Conservation (phyloP, 2,113 vertebrate species). For the Alligator sinensis region DNA sequence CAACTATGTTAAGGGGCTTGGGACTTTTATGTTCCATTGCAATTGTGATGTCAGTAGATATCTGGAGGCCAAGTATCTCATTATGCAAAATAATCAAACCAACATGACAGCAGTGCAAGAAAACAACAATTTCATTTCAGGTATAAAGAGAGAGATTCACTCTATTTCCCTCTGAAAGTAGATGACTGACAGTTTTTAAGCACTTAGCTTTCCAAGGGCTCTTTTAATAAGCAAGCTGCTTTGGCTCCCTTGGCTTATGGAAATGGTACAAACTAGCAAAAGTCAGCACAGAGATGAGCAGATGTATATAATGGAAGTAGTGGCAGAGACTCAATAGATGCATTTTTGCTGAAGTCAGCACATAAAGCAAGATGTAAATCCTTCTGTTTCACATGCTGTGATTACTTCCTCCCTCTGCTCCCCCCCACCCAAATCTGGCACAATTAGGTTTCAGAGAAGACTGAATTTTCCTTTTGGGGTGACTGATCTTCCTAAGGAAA, state of each 20-base stretch:
- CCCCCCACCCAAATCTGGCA: background rate
- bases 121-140: constrained; percentile 13
- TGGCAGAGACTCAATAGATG: background rate
- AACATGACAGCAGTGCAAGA: constrained; percentile 13
- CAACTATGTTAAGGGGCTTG: background rate
- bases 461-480: background rate
- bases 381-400: background rate
- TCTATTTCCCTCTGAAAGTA: constrained; percentile 1
- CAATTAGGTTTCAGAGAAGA: background rate
- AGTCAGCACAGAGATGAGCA: background rate
- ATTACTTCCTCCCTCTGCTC: background rate
- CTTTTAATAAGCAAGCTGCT: background rate
- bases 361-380: constrained; percentile 14
- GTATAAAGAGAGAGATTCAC: constrained; percentile 5
- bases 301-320: background rate
- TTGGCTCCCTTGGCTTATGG: background rate
- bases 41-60: background rate
- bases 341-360: background rate
- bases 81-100: constrained; percentile 24
- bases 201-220: background rate
- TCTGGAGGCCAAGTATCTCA: background rate
- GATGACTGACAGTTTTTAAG: constrained; percentile 24
- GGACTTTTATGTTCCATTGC: background rate
- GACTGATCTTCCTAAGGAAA: background rate
- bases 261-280: background rate